Evolutionary conservation across 2,888 invertebrate species (phyloP).

Genomic region (Orthosia incerta): DNA sequence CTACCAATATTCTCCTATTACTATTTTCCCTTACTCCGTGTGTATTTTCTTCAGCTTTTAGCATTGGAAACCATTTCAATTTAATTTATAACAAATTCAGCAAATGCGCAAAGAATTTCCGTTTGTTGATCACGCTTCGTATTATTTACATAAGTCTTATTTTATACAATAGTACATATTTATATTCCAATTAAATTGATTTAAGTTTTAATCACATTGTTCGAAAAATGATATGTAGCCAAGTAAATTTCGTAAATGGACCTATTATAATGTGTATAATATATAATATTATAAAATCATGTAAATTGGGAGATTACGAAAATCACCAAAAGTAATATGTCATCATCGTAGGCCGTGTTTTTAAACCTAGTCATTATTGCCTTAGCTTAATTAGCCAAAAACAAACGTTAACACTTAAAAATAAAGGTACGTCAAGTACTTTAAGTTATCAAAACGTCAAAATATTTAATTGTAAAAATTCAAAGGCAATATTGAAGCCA

Average conservation of each 20-base stretch:
- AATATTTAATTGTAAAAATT: slow-evolving; percentile 35
- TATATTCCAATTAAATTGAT: slow-evolving; percentile 74
- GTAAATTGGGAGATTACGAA: slow-evolving; percentile 72
- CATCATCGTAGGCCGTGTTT: slow-evolving; percentile 62
- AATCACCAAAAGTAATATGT: slow-evolving; percentile 68
- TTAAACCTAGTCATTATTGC: slow-evolving; percentile 40
- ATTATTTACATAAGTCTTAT: slow-evolving; percentile 53
- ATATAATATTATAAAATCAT: slow-evolving; percentile 70
- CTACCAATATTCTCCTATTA: slow-evolving; percentile 58
- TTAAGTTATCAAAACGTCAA: slow-evolving; percentile 40
- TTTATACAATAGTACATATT: slow-evolving; percentile 66
- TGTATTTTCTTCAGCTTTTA: slow-evolving; percentile 38
- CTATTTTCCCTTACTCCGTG: slow-evolving; percentile 47
- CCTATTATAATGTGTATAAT: slow-evolving; percentile 63
- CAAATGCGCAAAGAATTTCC: slow-evolving; percentile 53
- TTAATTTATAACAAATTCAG: slow-evolving; percentile 39
- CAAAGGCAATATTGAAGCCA: slow-evolving; percentile 29
- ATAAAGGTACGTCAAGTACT: slow-evolving; percentile 22
- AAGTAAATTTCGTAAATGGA: slow-evolving; percentile 73
- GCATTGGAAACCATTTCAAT: slow-evolving; percentile 39
- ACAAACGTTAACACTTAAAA: slow-evolving; percentile 22
- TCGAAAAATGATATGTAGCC: slow-evolving; percentile 85
- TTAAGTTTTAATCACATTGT: slow-evolving; percentile 73
- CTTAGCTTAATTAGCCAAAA: slow-evolving; percentile 39
- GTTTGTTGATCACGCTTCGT: slow-evolving; percentile 49